phyloP scores from a whole-genome alignment of 2,888 invertebrate genomes.

The Tortrix viridana region DNA sequence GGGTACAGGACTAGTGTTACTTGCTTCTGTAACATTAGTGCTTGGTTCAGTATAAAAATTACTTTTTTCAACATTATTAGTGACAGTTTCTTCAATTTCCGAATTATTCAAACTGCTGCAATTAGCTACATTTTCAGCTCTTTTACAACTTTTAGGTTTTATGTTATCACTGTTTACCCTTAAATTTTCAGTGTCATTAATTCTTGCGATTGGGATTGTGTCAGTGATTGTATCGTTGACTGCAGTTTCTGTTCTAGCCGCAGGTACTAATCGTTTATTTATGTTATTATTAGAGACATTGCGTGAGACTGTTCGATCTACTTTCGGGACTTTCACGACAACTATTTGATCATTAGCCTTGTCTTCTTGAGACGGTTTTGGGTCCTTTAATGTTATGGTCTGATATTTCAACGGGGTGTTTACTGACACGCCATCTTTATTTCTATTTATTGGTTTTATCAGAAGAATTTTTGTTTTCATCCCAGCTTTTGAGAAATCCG shows the following conservation, averaged over 20 bases:
- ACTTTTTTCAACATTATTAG: constrained; percentile 24
- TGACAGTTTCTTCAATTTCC: constrained; percentile 6
- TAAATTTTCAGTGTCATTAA: constrained; percentile 1
- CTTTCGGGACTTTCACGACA: constrained; percentile 74
- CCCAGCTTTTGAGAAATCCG: constrained; percentile 72
- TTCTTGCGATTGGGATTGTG: neutral
- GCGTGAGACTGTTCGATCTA: constrained; percentile 57
- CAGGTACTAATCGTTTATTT: constrained; percentile 36
- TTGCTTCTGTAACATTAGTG: neutral
- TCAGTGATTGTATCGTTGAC: neutral
- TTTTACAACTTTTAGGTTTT: constrained; percentile 38
- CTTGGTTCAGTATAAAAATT: constrained; percentile 27
- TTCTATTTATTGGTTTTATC: constrained; percentile 75
- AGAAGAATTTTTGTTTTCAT: constrained; percentile 79
- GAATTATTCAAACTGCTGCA: neutral
- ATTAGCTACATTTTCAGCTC: constrained; percentile 21
- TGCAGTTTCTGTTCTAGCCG: constrained; percentile 5
- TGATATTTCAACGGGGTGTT: constrained; percentile 69
- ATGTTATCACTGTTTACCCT: neutral
- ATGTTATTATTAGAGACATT: constrained; percentile 44
- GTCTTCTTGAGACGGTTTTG: constrained; percentile 58
- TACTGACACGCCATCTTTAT: constrained; percentile 60
- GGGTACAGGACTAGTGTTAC: constrained; percentile 11
- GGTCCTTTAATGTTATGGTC: constrained; percentile 89
- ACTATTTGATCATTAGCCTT: constrained; percentile 67